These are phyloP conservation scores for Nemurella pictetii DNA, from an alignment of 2,888 invertebrate genomes.

Conservation along the genomic window DNA sequence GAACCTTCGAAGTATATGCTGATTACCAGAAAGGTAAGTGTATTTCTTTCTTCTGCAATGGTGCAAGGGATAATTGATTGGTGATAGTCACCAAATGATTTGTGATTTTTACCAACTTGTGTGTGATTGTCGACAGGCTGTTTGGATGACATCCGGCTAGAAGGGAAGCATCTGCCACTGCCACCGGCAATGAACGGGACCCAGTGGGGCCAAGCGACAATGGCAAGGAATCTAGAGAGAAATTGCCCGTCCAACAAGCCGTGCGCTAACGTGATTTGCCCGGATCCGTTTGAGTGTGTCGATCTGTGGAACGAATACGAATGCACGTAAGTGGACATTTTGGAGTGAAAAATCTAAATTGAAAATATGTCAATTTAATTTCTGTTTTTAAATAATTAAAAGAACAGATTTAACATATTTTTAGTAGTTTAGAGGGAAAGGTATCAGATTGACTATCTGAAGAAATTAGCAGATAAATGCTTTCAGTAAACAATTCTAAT, in stretches of 20 bases:
- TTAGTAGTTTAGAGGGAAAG: no score
- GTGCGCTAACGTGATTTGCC: slow-evolving; percentile 91
- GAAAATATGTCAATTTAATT: background rate
- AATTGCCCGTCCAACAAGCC: slow-evolving; percentile 95
- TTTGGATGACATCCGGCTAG: slow-evolving; percentile 81
- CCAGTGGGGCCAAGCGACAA: slow-evolving; percentile 94
- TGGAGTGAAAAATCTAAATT: background rate
- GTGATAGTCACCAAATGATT: no score
- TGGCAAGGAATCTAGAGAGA: slow-evolving; percentile 87
- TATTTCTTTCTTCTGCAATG: background rate
- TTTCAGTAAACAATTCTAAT: no score
- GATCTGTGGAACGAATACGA: slow-evolving; percentile 98
- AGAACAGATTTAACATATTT: no score
- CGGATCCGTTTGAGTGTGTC: slow-evolving; percentile 90
- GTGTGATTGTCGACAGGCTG: slow-evolving; percentile 60
- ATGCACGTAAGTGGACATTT: slow-evolving; percentile 83
- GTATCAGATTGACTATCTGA: no score
- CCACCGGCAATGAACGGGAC: slow-evolving; percentile 94
- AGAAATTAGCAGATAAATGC: no score
- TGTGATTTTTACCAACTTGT: background rate
- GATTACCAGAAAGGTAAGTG: slow-evolving; percentile 86
- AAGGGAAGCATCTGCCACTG: slow-evolving; percentile 92
- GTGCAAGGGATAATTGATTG: no score
- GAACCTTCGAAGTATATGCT: slow-evolving; percentile 92
- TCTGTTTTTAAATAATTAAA: no score